Evolutionary conservation across 2,888 invertebrate species (phyloP), one percentile per base, ranked within the genome.

Genomic region (Pasiphila rectangulata): DNA sequence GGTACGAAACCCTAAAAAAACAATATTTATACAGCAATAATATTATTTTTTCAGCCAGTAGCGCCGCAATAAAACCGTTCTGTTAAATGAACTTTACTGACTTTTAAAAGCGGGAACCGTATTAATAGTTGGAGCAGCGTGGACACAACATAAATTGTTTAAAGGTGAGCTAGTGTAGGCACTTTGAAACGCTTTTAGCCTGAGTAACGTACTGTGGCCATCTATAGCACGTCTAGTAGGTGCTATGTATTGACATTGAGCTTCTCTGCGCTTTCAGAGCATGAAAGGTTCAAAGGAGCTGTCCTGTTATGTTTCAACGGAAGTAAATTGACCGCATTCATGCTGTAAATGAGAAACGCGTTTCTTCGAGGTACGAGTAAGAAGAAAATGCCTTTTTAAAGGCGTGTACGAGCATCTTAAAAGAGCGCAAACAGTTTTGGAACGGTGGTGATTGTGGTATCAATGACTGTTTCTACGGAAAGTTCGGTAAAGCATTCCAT

Each of bases 261-360:
- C 30, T 20, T 32, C 16, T 34, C 37, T 40, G 30, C 36, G 42
- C 54, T 55, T 47, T 51, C 34, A 58, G 16, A 46, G 44, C 46
- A 36, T 56, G 45, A 78, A 78, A 79, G 75, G 73, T 67, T 80
- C 77, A 81, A 85, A 83, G 75, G 74, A 76, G 66, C 67, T 68
- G 64, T 65, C 64, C 63, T 65, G 66, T 72, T 70, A 67, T 69
- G 72, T 78, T 76, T 72, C 69, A 72, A 68, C 62, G 63, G 59
- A 41, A 70, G 70, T 78, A 82, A 84, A 80, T 74, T 67, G 68
- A 64, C 71, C 68, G 72, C 69, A 80, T 87, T 85, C 83, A 86
- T 53, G 66, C 61, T 70, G 68, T 65, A 82, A 81, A 86, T 84
- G 85, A 82, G 78, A 73, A 74, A 59, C 72, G 64, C 35, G 29